Base-by-base conservation (phyloP, 2,888 invertebrate genomes). In the Rhingia rostrata region DNA sequence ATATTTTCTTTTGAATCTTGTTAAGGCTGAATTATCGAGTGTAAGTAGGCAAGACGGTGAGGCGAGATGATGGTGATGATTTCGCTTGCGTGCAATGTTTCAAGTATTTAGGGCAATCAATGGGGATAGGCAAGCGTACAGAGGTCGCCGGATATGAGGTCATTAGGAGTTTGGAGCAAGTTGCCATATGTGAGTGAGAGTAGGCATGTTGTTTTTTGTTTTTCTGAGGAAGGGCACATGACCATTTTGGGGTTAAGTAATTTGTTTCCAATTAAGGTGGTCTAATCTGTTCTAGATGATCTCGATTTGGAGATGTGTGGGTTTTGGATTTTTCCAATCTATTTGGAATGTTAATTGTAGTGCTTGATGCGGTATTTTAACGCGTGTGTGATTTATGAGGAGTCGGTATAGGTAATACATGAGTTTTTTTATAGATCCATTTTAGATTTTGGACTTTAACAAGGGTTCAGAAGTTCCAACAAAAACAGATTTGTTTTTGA, bases 101-200 rank as follows among this genome's bases (percentile, higher is more conserved):
- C 35, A 22, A 41, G 7, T 30, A 77, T 77, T 30, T 77, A 72
- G 82, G 78, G 63, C 67, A 67, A 72, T 75, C 39, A 39, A 12
- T 64, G 51, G 41, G 6, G 4, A 43, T 37, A 12, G 61, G 43
- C 32, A 39, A 39, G n/a, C n/a, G 7, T 6, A 33, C 2, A 6
- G 12, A 30, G n/a, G 9, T 49, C 49, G 41, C 37, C 82, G 78
- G 78, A 73, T 83, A 73, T 83, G 61, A 78, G 66, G 54, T 82
- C 72, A 78, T 72, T 37, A 14, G 14, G 2, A 63, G 12, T 56
- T 33, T 7, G 43, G 9, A n/a, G 47, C 64, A 41, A 69, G 61
- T 74, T 67, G 49, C 54, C 60, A 51, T 61, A 60, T 7, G 30
- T 61, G 61, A 22, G 6, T 35, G 10, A 12, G n/a, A 5, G 45